Conservation (phyloP, 2,797 vertebrate species). For the Spondyliosoma cantharus region DNA sequence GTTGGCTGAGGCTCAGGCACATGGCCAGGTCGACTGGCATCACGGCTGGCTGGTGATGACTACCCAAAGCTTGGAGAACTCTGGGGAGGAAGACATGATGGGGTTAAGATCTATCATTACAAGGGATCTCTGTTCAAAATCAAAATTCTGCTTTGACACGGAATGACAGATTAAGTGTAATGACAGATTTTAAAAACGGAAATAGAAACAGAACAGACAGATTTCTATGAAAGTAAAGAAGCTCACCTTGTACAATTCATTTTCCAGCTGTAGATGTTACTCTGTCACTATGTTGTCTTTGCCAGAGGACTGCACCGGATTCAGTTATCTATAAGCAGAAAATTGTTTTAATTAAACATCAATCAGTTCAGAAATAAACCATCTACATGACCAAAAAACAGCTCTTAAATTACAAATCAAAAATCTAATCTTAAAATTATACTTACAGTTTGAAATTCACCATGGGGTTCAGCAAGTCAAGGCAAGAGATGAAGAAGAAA, state of each 20-base stretch:
- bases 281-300: neutral
- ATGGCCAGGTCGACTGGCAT: conserved; percentile 62
- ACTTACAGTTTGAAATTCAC: conserved; percentile 51
- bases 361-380: neutral
- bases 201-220: no score
- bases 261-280: conserved; percentile 12
- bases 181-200: no score
- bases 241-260: conserved; percentile 74
- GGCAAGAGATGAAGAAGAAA: neutral
- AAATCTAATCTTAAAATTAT: conserved; percentile 2
- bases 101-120: neutral
- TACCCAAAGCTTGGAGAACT: conserved; percentile 63
- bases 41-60: conserved; percentile 30
- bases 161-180: neutral
- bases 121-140: neutral
- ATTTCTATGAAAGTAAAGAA: neutral
- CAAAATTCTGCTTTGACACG: neutral
- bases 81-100: conserved; percentile 50
- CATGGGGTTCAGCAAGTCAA: conserved; percentile 6
- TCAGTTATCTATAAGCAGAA: conserved; percentile 38
- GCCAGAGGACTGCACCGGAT: neutral
- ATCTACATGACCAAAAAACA: neutral
- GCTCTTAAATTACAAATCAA: neutral
- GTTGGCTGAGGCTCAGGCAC: conserved; percentile 67
- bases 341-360: neutral